phyloP scores from a whole-genome alignment of 2,797 vertebrate species.

The Pantherophis vulpinus region DNA sequence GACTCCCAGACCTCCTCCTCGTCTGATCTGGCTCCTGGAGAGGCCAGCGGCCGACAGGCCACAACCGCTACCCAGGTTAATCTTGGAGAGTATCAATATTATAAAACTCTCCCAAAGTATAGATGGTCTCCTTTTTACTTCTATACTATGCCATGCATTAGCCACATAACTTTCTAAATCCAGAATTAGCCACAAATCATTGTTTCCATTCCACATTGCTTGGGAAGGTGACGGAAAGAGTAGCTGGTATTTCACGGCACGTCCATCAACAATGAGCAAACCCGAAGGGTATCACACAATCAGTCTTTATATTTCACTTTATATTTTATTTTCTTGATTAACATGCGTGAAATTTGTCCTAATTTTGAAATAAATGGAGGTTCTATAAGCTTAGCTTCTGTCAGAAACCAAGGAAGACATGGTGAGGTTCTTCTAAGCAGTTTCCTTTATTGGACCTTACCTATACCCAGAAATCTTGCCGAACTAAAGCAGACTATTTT shows the following conservation, averaged over 20 bases:
- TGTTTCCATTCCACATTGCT: not conserved
- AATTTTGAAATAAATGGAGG: not conserved
- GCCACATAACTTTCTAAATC: not conserved
- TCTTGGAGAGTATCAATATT: not conserved
- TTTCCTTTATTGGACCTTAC: no score
- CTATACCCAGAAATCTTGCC: no score
- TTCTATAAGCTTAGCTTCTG: not conserved
- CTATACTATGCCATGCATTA: not conserved
- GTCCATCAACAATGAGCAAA: not conserved
- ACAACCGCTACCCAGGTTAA: not conserved
- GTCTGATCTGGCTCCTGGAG: no score
- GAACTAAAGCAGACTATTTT: no score
- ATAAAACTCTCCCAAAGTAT: not conserved
- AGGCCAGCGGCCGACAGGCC: no score
- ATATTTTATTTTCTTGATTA: not conserved
- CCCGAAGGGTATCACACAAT: not conserved
- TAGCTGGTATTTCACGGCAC: not conserved
- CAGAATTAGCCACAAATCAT: not conserved
- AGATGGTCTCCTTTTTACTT: not conserved
- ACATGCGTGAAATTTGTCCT: not conserved
- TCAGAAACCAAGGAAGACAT: no score
- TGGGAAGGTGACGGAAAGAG: not conserved
- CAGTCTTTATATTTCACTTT: not conserved
- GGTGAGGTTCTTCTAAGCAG: no score
- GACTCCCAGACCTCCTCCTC: no score